A percentile compares a stretch with the other conserved stretches of the same genome.
These are phyloP conservation scores for Diachasma alloeum DNA, from an alignment of 1,140 invertebrate genomes.

Conservation along the genomic window DNA sequence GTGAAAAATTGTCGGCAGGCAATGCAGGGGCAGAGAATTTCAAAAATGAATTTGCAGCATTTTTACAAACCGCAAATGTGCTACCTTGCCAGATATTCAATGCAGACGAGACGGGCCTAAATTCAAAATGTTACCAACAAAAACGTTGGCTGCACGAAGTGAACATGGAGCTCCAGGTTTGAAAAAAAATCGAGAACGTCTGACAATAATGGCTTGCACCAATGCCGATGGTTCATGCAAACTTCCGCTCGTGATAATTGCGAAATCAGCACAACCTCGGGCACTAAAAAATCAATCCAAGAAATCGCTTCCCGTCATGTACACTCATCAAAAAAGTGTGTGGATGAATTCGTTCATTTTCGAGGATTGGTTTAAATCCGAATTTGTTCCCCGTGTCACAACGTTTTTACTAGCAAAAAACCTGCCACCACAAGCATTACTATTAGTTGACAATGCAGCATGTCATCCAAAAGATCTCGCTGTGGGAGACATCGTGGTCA, in stretches of 20 bases:
- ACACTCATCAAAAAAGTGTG: conserved; percentile 38
- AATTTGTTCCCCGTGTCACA: conserved; percentile 45
- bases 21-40: too few species aligned
- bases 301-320: conserved; percentile 29
- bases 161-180: neutral
- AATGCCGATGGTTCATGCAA: neutral
- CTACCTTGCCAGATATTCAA: neutral
- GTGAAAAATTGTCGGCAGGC: too few species aligned
- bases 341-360: conserved; percentile 45
- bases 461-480: conserved; percentile 35
- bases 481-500: conserved; percentile 40
- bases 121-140: neutral
- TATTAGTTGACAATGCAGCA: conserved; percentile 46
- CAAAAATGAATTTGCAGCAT: too few species aligned
- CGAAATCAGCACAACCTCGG: neutral
- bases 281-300: neutral
- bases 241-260: neutral
- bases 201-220: neutral
- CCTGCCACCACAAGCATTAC: conserved; percentile 37
- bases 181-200: neutral
- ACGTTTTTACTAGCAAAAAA: conserved; percentile 33
- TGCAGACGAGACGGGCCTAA: neutral
- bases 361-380: conserved; percentile 42
- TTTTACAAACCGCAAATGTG: too few species aligned
- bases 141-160: neutral